A percentile compares a stretch with the other conserved stretches of the same genome.
These are phyloP conservation scores for Alauda arvensis DNA, from an alignment of 2,797 vertebrate species.

Conservation along the genomic window DNA sequence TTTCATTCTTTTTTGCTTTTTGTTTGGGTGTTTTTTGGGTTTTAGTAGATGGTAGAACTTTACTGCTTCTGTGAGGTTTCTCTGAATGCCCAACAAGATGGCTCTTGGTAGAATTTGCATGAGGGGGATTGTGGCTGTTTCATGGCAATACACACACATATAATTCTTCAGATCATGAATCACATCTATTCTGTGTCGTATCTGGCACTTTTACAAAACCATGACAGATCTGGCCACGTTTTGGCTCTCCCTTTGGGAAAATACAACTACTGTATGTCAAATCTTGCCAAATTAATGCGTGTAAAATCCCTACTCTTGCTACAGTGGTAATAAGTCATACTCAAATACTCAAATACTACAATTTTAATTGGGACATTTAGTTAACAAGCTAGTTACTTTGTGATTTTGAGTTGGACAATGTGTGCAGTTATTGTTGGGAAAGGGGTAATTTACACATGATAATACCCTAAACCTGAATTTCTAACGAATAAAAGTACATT, in stretches of 20 bases:
- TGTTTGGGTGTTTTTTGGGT: fast-evolving
- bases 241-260: constrained; percentile 57
- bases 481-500: background rate
- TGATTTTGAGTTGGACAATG: background rate
- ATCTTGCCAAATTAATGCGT: constrained; percentile 36
- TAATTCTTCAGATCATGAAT: constrained; percentile 46
- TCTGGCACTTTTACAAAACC: constrained; percentile 41
- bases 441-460: background rate
- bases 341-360: background rate
- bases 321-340: constrained; percentile 12
- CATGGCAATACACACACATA: background rate
- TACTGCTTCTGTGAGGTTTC: background rate
- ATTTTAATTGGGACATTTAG: background rate
- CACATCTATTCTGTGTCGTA: constrained; percentile 18
- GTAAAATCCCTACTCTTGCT: constrained; percentile 7
- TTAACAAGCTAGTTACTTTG: background rate
- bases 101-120: background rate
- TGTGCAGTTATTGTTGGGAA: background rate
- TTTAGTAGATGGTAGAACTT: background rate
- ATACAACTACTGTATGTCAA: constrained; percentile 51
- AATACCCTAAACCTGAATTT: background rate
- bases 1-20: background rate
- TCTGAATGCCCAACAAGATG: background rate
- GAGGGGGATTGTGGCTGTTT: background rate
- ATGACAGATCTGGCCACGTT: constrained; percentile 41